These are phyloP conservation scores for Lerista edwardsae DNA, from an alignment of 2,797 vertebrate species.

Conservation along the genomic window DNA sequence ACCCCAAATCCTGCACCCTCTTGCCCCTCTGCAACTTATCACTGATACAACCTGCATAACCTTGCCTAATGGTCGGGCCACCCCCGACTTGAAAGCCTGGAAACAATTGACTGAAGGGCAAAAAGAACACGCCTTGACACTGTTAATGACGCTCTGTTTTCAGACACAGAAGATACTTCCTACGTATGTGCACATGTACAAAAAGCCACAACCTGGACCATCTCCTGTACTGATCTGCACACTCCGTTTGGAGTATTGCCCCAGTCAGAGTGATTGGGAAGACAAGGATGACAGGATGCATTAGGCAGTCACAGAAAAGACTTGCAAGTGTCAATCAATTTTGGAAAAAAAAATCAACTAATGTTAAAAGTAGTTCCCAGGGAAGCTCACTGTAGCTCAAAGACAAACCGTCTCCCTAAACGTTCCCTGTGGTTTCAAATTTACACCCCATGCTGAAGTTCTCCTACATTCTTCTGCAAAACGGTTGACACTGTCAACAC, in stretches of 20 bases:
- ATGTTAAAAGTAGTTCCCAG: not conserved
- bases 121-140: not conserved
- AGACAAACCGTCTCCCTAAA: not conserved
- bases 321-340: not conserved
- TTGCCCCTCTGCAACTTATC: no score
- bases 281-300: no score
- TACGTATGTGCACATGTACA: no score
- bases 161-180: not conserved
- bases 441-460: not conserved
- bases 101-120: not conserved
- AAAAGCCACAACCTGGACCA: not conserved
- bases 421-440: no score
- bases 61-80: no score
- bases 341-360: not conserved
- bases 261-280: not conserved
- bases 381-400: not conserved
- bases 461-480: not conserved
- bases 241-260: not conserved
- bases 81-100: not conserved
- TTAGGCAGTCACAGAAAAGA: not conserved
- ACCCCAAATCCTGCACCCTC: no score
- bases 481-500: accelerated
- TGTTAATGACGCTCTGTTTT: not conserved
- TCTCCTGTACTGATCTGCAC: not conserved
- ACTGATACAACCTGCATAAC: no score